Evolutionary conservation across 53 echinoderm and acorn worm genomes (phyloP).

Genomic region (Antedon mediterranea): DNA sequence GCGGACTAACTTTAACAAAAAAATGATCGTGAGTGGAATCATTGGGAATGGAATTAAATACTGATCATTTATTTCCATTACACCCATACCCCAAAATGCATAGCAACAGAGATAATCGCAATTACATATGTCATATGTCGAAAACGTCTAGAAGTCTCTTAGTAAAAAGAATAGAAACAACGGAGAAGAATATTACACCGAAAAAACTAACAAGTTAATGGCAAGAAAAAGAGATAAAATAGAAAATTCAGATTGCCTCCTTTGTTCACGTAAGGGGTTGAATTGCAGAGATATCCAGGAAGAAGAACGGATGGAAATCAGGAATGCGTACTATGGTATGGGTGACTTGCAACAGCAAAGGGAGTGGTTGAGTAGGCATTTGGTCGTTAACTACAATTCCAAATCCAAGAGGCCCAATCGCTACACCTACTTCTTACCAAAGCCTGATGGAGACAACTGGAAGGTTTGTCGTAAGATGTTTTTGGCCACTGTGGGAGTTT

Average conservation of each 20-base stretch:
- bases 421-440: background rate
- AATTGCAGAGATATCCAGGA: constrained; percentile 1
- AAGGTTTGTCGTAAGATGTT: background rate
- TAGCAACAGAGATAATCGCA: too few species aligned
- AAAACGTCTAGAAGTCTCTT: background rate
- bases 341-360: constrained; percentile 34
- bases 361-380: constrained; percentile 20
- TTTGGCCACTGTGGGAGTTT: constrained; percentile 10
- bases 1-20: too few species aligned
- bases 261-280: background rate
- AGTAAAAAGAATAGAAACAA: constrained; percentile 20
- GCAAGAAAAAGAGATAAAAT: background rate
- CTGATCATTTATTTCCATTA: too few species aligned
- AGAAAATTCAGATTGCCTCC: background rate
- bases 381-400: background rate
- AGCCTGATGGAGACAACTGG: background rate
- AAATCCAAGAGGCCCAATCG: background rate
- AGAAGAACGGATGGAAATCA: background rate
- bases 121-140: too few species aligned
- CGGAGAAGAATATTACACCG: background rate
- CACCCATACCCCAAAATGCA: too few species aligned
- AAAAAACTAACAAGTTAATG: background rate
- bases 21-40: too few species aligned
- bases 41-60: too few species aligned
- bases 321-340: constrained; percentile 25